Conservation (phyloP, 2,113 vertebrate genomes). For the Takifugu flavidus region DNA sequence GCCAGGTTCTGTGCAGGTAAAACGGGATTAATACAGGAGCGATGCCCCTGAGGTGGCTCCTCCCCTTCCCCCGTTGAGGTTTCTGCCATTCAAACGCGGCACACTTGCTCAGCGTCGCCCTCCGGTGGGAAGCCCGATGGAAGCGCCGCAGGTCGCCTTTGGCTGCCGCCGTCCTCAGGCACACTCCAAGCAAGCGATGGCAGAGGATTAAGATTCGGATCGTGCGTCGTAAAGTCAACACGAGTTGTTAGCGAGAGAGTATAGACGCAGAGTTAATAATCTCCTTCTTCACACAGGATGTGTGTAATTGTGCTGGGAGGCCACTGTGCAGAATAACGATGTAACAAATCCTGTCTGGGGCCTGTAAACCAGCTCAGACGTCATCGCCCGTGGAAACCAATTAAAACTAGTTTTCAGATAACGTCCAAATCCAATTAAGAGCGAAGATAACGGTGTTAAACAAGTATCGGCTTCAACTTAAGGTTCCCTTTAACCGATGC, state of each 20-base stretch:
- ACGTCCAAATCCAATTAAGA: too few species aligned
- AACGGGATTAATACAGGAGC: conserved; percentile 19
- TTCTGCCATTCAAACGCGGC: conserved; percentile 2
- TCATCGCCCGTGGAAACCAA: conserved; percentile 47
- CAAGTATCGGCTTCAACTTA: too few species aligned
- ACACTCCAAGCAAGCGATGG: conserved; percentile 6
- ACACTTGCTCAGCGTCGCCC: background rate
- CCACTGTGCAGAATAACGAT: conserved; percentile 1
- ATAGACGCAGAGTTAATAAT: conserved; percentile 36
- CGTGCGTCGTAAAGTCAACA: conserved; percentile 31
- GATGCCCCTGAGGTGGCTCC: conserved; percentile 15
- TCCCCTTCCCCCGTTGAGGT: conserved; percentile 14
- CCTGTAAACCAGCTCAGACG: conserved; percentile 10
- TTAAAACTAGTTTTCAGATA: conserved; percentile 21
- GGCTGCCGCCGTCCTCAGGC: conserved; percentile 12
- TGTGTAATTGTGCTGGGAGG: conserved; percentile 4
- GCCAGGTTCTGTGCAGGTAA: background rate
- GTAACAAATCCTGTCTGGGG: conserved; percentile 13
- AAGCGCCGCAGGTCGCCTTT: conserved; percentile 26
- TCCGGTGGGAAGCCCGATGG: conserved; percentile 32
- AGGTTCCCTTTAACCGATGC: too few species aligned
- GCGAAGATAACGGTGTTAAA: too few species aligned
- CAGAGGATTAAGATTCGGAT: conserved; percentile 8
- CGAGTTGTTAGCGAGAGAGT: conserved; percentile 20
- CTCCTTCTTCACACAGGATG: conserved; percentile 11